These are phyloP conservation scores for Drosophila dives DNA, from an alignment of 2,888 invertebrate genomes.

Conservation along the genomic window DNA sequence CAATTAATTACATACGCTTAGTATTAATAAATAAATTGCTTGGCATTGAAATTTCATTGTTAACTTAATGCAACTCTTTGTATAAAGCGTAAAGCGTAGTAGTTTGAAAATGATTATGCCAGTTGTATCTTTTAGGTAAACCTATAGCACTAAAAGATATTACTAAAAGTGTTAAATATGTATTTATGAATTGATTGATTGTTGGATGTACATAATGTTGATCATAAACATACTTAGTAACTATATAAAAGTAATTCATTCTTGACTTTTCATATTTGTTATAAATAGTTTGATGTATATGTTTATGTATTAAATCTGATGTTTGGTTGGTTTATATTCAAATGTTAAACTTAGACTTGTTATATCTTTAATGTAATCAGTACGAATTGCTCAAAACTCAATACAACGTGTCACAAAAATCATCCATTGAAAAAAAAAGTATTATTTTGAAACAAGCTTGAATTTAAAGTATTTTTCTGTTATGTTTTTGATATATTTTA, in stretches of 20 bases:
- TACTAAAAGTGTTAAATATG: slow-evolving; percentile 30
- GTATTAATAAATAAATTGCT: slow-evolving; percentile 65
- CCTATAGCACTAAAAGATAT: slow-evolving; percentile 21
- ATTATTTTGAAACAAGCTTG: background rate
- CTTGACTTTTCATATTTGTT: slow-evolving; percentile 43
- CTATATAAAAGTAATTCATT: slow-evolving; percentile 48
- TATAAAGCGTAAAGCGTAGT: slow-evolving; percentile 65
- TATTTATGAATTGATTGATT: slow-evolving; percentile 58
- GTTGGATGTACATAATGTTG: slow-evolving; percentile 58
- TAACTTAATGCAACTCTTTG: slow-evolving; percentile 35
- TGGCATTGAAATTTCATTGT: slow-evolving; percentile 37
- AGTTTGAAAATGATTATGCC: slow-evolving; percentile 70
- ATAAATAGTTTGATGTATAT: slow-evolving; percentile 55
- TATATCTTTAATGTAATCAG: slow-evolving; percentile 68
- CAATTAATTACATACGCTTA: slow-evolving; percentile 62
- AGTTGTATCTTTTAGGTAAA: slow-evolving; percentile 11
- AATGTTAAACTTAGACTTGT: slow-evolving; percentile 50
- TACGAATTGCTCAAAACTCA: slow-evolving; percentile 61
- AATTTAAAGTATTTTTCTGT: background rate
- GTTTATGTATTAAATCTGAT: slow-evolving; percentile 37
- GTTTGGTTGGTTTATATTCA: slow-evolving; percentile 37
- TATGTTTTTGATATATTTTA: slow-evolving; percentile 4
- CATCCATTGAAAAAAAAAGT: background rate
- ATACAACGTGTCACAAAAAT: slow-evolving; percentile 29
- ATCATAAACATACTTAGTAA: slow-evolving; percentile 58